Evolutionary conservation across 1,140 invertebrate species (phyloP).

Genomic region (Drosophila simulans): DNA sequence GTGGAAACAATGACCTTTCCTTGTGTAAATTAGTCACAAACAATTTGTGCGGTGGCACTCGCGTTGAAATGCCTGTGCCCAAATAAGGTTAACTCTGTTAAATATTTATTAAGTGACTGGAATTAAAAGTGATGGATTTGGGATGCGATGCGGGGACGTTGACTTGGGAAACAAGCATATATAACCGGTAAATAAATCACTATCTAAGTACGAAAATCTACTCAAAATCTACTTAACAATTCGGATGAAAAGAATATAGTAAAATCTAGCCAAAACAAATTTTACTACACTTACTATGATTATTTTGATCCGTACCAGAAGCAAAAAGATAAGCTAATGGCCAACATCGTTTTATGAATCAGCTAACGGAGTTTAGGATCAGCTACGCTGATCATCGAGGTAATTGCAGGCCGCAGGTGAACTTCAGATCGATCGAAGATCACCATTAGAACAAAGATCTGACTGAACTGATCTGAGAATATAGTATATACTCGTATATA

Average conservation of each 20-base stretch:
- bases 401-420: constrained; percentile 13
- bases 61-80: constrained; percentile 33
- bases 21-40: constrained; percentile 75
- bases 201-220: too few relatives aligned
- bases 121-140: constrained; percentile 14
- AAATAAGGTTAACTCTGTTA: constrained; percentile 50
- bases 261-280: too few relatives aligned
- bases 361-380: constrained; percentile 3
- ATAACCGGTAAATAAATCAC: too few relatives aligned
- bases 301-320: too few relatives aligned
- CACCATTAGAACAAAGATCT: constrained; percentile 9
- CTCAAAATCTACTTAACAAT: too few relatives aligned
- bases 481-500: neutral
- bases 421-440: neutral
- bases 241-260: too few relatives aligned
- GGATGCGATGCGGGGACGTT: neutral
- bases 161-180: neutral
- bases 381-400: neutral
- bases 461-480: neutral
- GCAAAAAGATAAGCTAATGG: neutral
- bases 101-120: constrained; percentile 34
- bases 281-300: too few relatives aligned
- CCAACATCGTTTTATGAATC: neutral
- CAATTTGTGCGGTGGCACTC: constrained; percentile 52
- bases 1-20: constrained; percentile 81